These are phyloP conservation scores for Drosophila teissieri DNA, from an alignment of 1,140 invertebrate genomes.

Conservation along the genomic window DNA sequence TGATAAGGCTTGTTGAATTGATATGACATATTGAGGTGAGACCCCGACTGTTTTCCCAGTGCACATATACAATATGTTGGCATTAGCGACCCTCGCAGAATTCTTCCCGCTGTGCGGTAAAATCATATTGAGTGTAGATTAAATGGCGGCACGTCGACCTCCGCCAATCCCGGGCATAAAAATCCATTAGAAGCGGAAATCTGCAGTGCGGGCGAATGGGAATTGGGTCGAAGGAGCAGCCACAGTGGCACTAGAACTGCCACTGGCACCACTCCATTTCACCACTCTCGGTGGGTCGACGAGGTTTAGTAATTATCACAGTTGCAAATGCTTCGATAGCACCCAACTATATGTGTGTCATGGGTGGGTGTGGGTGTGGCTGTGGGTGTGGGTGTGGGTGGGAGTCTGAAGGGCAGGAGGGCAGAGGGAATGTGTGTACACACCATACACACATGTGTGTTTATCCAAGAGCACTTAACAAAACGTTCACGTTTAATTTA, in stretches of 20 bases:
- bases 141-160: constrained; percentile 75
- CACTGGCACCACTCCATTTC: constrained; percentile 1
- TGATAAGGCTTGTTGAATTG: background rate
- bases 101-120: constrained; percentile 69
- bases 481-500: constrained; percentile 59
- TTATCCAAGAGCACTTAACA: constrained; percentile 53
- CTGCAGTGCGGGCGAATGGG: constrained; percentile 37
- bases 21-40: background rate
- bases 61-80: constrained; percentile 40
- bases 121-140: constrained; percentile 82
- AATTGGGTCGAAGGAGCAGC: constrained; percentile 12
- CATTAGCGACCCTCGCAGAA: constrained; percentile 37
- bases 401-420: constrained; percentile 10
- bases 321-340: constrained; percentile 67
- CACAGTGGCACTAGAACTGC: constrained; percentile 8
- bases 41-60: background rate
- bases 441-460: constrained; percentile 5
- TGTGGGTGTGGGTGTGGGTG: too few species aligned
- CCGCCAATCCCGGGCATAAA: constrained; percentile 55
- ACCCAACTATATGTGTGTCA: constrained; percentile 33
- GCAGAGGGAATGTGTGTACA: background rate
- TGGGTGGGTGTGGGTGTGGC: too few species aligned
- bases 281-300: constrained; percentile 17
- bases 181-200: constrained; percentile 77
- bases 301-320: constrained; percentile 73